phyloP scores from a whole-genome alignment of 2,113 vertebrate species.

The Seriola dumerili region DNA sequence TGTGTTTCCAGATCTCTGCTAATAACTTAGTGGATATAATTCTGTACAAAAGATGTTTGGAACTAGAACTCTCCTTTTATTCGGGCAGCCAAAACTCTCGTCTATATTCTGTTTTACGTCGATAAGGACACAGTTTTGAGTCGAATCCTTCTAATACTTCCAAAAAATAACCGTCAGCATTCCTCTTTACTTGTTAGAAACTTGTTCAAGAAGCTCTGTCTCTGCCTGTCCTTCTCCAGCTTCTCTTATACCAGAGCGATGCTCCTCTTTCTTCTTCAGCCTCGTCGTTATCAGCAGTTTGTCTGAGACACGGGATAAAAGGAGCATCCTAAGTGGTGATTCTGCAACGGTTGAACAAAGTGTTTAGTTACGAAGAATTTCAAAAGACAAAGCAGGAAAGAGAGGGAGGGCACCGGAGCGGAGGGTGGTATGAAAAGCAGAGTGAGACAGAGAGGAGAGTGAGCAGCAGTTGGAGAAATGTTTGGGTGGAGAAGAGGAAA shows the following conservation, averaged over 20 bases:
- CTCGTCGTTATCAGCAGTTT: not conserved
- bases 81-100: not conserved
- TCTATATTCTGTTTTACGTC: not conserved
- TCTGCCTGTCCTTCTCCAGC: not conserved
- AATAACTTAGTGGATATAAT: not conserved
- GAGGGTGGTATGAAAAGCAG: not conserved
- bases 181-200: not conserved
- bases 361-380: not conserved
- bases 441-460: slow-evolving; percentile 16
- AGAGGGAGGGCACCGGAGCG: slow-evolving; percentile 9
- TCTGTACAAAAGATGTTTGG: not conserved
- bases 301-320: not conserved
- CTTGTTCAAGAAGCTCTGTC: not conserved
- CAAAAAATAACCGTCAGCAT: not conserved
- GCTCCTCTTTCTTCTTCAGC: not conserved
- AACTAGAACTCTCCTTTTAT: not conserved
- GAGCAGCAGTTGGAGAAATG: slow-evolving; percentile 47
- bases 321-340: not conserved
- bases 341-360: not conserved
- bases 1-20: not conserved
- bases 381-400: not conserved
- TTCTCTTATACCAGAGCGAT: not conserved
- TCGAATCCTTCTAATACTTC: not conserved
- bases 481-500: slow-evolving; percentile 35
- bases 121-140: not conserved